Percentiles rank a stretch among this genome's conserved stretches.
Evolutionary conservation across 2,888 invertebrate species (phyloP).

Genomic region (Pyrrhosoma nymphula): DNA sequence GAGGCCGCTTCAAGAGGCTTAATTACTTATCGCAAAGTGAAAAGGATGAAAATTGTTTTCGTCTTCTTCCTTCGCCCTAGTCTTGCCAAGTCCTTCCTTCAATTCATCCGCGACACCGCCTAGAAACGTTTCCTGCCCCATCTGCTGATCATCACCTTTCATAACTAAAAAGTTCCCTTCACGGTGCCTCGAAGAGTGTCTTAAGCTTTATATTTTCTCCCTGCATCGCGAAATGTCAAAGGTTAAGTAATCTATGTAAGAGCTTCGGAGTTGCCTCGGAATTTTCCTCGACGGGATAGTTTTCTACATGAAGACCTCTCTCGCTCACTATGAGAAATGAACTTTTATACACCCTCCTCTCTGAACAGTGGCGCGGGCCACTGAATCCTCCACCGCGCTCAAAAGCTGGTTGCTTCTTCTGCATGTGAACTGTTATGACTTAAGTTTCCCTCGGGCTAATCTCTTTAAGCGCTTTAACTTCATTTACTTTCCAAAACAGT

Average conservation of each 20-base stretch:
- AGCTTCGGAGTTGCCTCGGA: background rate
- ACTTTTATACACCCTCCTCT: background rate
- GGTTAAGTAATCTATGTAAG: background rate
- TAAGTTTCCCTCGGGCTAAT: constrained; percentile 1
- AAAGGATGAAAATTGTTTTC: background rate
- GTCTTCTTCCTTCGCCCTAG: background rate
- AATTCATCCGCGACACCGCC: background rate
- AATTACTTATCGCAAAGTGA: background rate
- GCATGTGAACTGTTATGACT: background rate
- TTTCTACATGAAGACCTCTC: background rate
- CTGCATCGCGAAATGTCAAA: background rate
- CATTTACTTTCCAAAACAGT: background rate
- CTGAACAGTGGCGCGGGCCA: background rate
- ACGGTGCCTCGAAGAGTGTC: background rate
- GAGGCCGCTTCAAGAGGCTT: background rate
- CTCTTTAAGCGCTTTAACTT: background rate
- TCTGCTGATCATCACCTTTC: background rate
- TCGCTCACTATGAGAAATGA: background rate
- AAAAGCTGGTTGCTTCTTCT: background rate
- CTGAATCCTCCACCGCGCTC: too few relatives aligned
- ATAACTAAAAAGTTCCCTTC: background rate
- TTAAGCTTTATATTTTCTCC: background rate
- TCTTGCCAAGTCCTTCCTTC: background rate
- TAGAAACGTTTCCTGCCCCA: background rate
- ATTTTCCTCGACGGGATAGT: background rate